Evolutionary conservation across 2,113 vertebrate genomes (phyloP).

Genomic region (Irena cyanogastra): DNA sequence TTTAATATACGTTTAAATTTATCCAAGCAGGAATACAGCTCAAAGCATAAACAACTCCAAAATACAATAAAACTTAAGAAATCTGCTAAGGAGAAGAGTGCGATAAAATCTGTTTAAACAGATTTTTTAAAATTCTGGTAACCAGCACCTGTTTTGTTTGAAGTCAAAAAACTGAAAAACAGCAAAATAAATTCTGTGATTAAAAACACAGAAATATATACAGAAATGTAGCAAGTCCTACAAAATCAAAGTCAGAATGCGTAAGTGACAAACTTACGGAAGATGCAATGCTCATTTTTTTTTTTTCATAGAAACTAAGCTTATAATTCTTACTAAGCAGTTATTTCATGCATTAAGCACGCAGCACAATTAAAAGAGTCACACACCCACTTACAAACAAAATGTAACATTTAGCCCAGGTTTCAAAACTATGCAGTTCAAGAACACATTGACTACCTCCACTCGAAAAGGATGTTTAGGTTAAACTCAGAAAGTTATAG

Average conservation of each 20-base stretch:
- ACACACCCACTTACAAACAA: not conserved
- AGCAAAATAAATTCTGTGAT: not conserved
- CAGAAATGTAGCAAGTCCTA: not conserved
- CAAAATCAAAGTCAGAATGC: not conserved
- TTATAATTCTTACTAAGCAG: not conserved
- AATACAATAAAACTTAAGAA: not conserved
- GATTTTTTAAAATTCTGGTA: not conserved
- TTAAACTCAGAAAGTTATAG: not conserved
- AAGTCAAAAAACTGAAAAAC: not conserved
- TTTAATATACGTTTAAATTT: not conserved
- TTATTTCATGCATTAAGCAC: not conserved
- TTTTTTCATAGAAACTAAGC: not conserved
- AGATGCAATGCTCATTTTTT: not conserved
- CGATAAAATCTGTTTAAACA: not conserved
- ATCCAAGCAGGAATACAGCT: not conserved
- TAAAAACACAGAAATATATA: not conserved
- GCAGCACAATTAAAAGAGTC: not conserved
- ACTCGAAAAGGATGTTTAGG: not conserved
- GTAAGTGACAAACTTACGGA: not conserved
- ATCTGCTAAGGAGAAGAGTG: not conserved
- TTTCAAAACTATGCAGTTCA: not conserved
- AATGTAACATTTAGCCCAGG: not conserved
- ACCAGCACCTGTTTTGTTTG: not conserved
- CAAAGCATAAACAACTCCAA: not conserved
- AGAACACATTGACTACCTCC: not conserved